Evolutionary conservation across 2,113 vertebrate species (phyloP).

Genomic region (Catharus minimus): DNA sequence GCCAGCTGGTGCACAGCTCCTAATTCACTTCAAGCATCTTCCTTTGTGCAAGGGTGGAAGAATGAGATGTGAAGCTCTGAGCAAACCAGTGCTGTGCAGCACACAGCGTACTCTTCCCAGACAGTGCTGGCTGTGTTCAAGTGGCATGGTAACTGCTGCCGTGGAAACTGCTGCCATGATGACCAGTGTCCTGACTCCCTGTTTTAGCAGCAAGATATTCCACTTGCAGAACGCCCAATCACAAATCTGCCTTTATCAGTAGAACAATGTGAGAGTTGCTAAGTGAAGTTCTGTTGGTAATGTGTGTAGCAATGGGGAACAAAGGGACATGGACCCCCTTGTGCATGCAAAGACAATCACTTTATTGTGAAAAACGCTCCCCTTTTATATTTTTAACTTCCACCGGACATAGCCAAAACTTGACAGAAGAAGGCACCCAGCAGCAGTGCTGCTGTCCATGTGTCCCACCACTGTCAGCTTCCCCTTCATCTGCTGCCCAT

Average conservation of each 20-base stretch:
- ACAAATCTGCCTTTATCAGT: background rate
- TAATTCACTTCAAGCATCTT: background rate
- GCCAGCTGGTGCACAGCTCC: background rate
- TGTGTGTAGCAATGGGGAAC: too few species aligned
- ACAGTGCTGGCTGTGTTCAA: accelerated
- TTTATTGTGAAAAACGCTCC: too few species aligned
- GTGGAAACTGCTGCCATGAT: background rate
- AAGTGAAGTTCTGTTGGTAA: background rate
- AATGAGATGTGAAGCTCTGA: background rate
- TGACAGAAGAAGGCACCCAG: too few species aligned
- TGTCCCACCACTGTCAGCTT: too few species aligned
- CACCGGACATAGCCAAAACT: too few species aligned
- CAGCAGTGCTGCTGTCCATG: too few species aligned
- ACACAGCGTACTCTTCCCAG: accelerated
- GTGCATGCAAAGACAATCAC: too few species aligned
- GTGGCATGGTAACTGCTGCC: background rate
- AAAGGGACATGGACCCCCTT: too few species aligned
- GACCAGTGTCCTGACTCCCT: background rate
- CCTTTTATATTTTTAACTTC: too few species aligned
- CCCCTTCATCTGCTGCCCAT: too few species aligned
- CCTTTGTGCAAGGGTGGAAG: background rate
- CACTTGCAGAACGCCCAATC: background rate
- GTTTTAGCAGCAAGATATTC: background rate
- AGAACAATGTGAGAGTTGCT: accelerated
- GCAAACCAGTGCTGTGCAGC: background rate